These are phyloP conservation scores for Hyaena hyaena DNA, from an alignment of 2,113 vertebrate species.

Conservation along the genomic window DNA sequence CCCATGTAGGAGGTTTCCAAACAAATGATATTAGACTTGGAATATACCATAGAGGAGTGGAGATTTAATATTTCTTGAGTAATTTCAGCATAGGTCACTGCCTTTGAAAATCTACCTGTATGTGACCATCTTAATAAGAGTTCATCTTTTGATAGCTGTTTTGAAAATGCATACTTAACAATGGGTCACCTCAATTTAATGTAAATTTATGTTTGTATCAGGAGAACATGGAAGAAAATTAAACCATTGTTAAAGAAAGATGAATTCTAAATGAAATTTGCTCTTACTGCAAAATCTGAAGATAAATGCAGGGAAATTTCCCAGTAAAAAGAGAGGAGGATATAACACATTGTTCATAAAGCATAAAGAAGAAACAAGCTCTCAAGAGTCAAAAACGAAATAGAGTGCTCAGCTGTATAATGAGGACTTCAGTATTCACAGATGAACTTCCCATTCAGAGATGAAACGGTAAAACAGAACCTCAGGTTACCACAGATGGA, in stretches of 20 bases:
- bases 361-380: neutral
- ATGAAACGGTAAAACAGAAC: neutral
- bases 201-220: neutral
- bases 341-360: neutral
- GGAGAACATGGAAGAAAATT: neutral
- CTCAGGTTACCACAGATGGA: neutral
- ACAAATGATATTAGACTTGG: neutral
- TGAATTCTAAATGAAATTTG: slow-evolving; percentile 15
- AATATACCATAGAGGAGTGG: neutral
- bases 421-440: neutral
- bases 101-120: neutral
- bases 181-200: neutral
- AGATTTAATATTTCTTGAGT: neutral
- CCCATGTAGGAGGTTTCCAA: neutral
- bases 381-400: slow-evolving; percentile 1
- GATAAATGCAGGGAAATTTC: slow-evolving; percentile 1
- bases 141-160: neutral
- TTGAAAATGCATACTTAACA: slow-evolving; percentile 34
- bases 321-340: neutral
- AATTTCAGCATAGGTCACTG: neutral
- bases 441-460: neutral
- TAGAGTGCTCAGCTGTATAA: neutral
- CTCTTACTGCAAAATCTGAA: neutral
- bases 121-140: neutral
- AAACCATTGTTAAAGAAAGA: slow-evolving; percentile 2